Evolutionary conservation across 2,888 invertebrate genomes (phyloP), one percentile per base, ranked within the genome.

Genomic region (Cyclophora albipunctata): DNA sequence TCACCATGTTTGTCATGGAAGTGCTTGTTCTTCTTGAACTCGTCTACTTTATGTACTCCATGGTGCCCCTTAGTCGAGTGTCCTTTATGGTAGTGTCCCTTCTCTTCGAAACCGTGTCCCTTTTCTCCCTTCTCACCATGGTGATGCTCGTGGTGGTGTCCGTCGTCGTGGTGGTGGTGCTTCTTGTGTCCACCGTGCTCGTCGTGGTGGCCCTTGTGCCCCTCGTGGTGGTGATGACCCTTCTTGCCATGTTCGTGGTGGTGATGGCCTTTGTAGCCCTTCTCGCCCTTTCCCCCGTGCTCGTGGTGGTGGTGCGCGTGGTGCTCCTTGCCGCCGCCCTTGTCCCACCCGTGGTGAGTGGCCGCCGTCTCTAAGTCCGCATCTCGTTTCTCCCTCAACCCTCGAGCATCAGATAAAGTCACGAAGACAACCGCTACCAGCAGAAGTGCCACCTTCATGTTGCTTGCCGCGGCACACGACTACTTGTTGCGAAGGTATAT

Each of bases 51-150:
- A 81, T 96, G 95, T 2, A 95, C 91, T 60, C 95, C 93, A 71
- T 96, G 95, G 65, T 95, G 94, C 47, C 96, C 95, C 74, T 95
- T 94, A 53, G 95, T 95, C 64, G 92, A 93, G 81, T 95, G 95
- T 0, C 95, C 95, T 68, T 95, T 95, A 60, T 94, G 93, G 79
- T 92, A 95, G 60, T 91, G 91, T 40, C 95, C 95, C 47, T 86
- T 85, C 59, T 86, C 88, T 71, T 90, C 89, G 51, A 84, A 84
- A 4, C 81, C 81, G 58, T 83, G 82, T 0, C 91, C 91, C 58
- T 92, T 92, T 62, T 91, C 91, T 3, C 92, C 92, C 57, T 92
- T 92, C 51, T 92, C 91, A 2, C 91, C 92, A 59, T 92, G 91
- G 62, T 92, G 91, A 54, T 91, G 90, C 54, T 91, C 90, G 44